phyloP scores from a whole-genome alignment of 2,797 vertebrate species.

The Jordanella pulchra region DNA sequence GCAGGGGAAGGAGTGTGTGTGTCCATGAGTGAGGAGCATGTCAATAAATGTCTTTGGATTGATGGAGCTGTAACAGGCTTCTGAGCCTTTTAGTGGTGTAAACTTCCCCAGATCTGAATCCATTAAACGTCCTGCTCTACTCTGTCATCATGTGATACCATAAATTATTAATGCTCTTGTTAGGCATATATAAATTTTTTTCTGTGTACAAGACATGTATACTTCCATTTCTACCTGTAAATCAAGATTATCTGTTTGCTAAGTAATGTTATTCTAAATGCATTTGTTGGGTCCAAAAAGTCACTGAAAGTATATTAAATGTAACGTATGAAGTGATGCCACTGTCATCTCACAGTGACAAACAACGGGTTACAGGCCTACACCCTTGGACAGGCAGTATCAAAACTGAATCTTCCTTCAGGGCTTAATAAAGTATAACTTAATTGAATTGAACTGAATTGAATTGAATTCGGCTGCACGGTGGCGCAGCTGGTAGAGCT shows the following conservation, averaged over 20 bases:
- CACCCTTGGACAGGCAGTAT: too few species aligned
- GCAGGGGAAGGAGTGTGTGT: constrained; percentile 18
- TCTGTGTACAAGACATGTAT: background rate
- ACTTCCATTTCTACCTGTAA: too few species aligned
- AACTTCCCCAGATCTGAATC: constrained; percentile 3
- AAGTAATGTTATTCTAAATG: background rate
- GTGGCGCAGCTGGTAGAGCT: too few species aligned
- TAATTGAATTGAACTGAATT: too few species aligned
- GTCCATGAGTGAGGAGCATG: constrained; percentile 15
- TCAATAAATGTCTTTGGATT: constrained; percentile 18
- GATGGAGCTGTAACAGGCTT: constrained; percentile 16
- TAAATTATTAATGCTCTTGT: constrained; percentile 27
- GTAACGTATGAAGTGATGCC: background rate
- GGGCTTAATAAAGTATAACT: too few species aligned
- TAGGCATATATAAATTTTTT: constrained; percentile 33
- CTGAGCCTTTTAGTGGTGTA: constrained; percentile 3
- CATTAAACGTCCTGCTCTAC: constrained; percentile 27
- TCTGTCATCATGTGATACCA: background rate
- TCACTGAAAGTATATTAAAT: background rate
- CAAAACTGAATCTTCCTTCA: too few species aligned
- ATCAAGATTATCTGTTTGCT: background rate
- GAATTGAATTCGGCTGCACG: too few species aligned
- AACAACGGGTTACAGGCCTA: background rate
- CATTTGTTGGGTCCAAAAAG: background rate
- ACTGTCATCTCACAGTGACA: background rate